Base-by-base conservation (phyloP, 2,888 invertebrate genomes). In the Drosophila affinis region DNA sequence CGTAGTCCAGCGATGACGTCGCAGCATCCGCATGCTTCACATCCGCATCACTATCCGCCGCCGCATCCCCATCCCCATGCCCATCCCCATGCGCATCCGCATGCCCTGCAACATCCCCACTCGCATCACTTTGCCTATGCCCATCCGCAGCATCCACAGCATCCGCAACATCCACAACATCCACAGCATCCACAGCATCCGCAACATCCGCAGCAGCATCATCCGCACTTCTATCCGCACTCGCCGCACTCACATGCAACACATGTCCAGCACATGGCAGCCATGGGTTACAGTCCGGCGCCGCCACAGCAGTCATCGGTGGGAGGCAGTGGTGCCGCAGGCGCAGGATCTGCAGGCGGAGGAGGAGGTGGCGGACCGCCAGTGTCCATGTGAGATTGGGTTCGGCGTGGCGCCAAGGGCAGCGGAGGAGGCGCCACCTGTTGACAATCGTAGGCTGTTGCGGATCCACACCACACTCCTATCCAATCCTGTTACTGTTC, bases 391-490 rank as follows among this genome's bases (percentile, higher is more conserved):
- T 85, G 85, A 85, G 87, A 87, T 67, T 88, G 88, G 85, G 87
- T 80, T 76, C 76, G 76, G 78, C 82, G 87, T 84, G 83, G 88
- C 87, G 87, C 79, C 87, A 88, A 83, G 70, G 81, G 71, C 32
- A 58, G 54, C 62, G 70, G 73, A 58, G 76, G 68, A 74, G 87
- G 85, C 85, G 87, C 89, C 87, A 86, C 85, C 89, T 86, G 89
- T 86, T 86, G 85, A 88, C 85, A 87, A 76, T 70, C 72, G 21
- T 67, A 62, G 61, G 70, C 76, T 75, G 75, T 57, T 75, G 57
- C 65, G 48, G 68, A 65, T 9, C 29, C 29, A 29, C 29, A 29
- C 69, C 67, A 81, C 64, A 77, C 71, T 55, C 24, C 46, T 44
- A 32, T 12, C 12, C 34, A 12, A 34, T 34, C 34, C 34, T 34